Conservation (phyloP, 2,888 invertebrate genomes). For the Parasteatoda lunata region DNA sequence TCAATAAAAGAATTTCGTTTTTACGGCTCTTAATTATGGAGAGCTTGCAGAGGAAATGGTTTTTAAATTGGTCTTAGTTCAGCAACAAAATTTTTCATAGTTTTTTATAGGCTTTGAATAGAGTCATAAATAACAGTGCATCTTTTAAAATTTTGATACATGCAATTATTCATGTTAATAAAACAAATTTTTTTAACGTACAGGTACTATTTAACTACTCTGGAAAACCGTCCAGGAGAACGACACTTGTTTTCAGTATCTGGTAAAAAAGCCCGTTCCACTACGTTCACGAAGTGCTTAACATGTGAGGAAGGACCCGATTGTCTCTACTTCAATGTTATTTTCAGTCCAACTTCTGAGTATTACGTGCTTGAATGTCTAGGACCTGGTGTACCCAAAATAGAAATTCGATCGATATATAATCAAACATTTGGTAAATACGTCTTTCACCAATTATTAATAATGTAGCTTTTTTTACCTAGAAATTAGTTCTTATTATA, state of each 20-base stretch:
- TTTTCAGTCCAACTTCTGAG: slow-evolving; percentile 80
- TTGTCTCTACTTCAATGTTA: slow-evolving; percentile 72
- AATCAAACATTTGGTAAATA: slow-evolving; percentile 69
- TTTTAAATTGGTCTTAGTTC: no score
- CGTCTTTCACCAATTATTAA: background rate
- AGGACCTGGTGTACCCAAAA: slow-evolving; percentile 91
- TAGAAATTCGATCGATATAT: slow-evolving; percentile 79
- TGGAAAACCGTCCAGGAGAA: slow-evolving; percentile 88
- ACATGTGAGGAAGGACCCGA: slow-evolving; percentile 82
- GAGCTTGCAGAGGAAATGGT: no score
- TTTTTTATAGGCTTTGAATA: no score
- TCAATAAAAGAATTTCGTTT: no score
- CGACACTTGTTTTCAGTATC: slow-evolving; percentile 87
- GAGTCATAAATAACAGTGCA: no score
- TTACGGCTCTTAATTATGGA: no score
- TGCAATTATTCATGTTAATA: no score
- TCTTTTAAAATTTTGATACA: no score
- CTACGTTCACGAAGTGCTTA: slow-evolving; percentile 79
- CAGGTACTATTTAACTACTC: slow-evolving; percentile 92
- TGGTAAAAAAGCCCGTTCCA: slow-evolving; percentile 46
- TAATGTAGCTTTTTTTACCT: background rate
- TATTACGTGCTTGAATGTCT: slow-evolving; percentile 92
- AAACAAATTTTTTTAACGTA: no score
- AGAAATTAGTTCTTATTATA: background rate
- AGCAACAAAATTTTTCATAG: no score